A percentile compares a stretch with the other conserved stretches of the same genome.
Conservation (phyloP, 2,888 invertebrate species). For the Kuschelorhynchus macadamiae region DNA sequence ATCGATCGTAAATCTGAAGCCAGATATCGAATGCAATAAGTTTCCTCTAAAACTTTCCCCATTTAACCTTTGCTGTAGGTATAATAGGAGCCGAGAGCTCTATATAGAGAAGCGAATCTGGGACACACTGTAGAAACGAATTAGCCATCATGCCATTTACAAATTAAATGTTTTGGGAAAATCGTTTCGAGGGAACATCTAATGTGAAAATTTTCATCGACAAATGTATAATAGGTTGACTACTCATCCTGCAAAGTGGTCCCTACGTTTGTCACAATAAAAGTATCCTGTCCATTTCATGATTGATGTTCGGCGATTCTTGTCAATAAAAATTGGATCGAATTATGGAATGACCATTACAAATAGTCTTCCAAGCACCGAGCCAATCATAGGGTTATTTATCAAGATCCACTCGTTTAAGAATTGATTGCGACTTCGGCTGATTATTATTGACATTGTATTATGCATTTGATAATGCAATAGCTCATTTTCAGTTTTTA, state of each 20-base stretch:
- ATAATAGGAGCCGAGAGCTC: no score
- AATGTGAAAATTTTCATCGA: background rate
- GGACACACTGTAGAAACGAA: no score
- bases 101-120: no score
- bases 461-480: no score
- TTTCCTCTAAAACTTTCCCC: no score
- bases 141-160: no score
- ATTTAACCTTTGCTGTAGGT: no score
- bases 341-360: constrained; percentile 42
- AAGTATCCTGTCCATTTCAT: constrained; percentile 31
- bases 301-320: constrained; percentile 31
- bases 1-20: no score
- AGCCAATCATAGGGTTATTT: constrained; percentile 41
- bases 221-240: constrained; percentile 22
- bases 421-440: constrained; percentile 19
- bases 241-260: constrained; percentile 39
- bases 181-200: background rate
- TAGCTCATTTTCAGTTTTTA: no score
- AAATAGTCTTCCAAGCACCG: constrained; percentile 35
- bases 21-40: no score
- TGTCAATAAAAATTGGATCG: constrained; percentile 26
- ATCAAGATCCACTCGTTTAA: constrained; percentile 34
- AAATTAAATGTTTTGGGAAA: no score
- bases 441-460: constrained; percentile 14
- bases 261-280: constrained; percentile 35